Base-by-base conservation (phyloP, 2,113 vertebrate genomes). In the Candoia aspera region DNA sequence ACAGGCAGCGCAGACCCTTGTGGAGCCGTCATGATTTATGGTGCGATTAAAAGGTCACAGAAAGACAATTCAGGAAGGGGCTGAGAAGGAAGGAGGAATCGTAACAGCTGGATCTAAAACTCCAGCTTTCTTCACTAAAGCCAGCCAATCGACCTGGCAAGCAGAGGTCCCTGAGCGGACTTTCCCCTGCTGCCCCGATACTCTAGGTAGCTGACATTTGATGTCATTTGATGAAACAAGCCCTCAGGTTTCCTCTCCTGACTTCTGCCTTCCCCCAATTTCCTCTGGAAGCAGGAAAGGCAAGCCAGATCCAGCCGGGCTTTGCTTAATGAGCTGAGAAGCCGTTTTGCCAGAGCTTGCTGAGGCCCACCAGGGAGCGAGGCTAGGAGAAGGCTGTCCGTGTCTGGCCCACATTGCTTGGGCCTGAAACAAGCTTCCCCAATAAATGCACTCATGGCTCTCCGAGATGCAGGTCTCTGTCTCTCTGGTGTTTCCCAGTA, bases 21-120 rank as follows among this genome's bases (percentile, higher is more conserved):
- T 94, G 95, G 94, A 93, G 95, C 12, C 90, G 60, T 68, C 37
- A 42, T 95, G 96, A 97, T 97, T 95, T 95, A 96, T 87, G 4
- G 91, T 0, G 0, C 46, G 46, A 23, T 92, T 95, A 93, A 94
- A 94, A 93, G 95, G 96, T 68, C 94, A 58, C 4, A 88, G 93
- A 4, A 60, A 93, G 93, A 95, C 92, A 90, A 55, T 24, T 55
- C 29, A 13, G 68, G 60, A 62, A 17, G 73, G 8, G 83, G 42
- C 3, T 13, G 42, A 9, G 46, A 42, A 10, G 42, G 0, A 49
- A 91, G 68, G 89, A 53, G 91, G 95, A 95, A 94, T 92, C 92
- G 93, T 86, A 92, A 95, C 92, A 93, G 95, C 94, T 95, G 95
- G 91, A 1, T 12, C 0, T 37, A 86, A 84, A 94, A 53, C 54